Evolutionary conservation across 2,113 vertebrate species (phyloP).

Genomic region (Collichthys lucidus): DNA sequence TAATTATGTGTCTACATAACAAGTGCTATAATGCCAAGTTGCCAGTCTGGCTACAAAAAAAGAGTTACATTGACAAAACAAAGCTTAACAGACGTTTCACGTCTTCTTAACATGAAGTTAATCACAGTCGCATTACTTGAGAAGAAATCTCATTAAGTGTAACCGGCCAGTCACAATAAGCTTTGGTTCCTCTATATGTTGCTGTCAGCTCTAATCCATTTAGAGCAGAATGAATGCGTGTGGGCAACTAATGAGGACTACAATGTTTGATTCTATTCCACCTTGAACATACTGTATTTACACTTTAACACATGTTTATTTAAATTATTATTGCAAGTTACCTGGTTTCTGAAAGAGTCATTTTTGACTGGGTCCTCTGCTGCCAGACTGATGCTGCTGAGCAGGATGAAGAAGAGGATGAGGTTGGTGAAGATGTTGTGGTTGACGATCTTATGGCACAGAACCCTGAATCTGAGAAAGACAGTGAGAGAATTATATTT

Average conservation of each 20-base stretch:
- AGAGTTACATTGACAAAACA: conserved; percentile 6
- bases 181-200: conserved; percentile 43
- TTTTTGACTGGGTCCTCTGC: conserved; percentile 96
- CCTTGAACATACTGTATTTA: neutral
- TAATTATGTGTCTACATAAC: neutral
- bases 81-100: conserved; percentile 38
- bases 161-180: conserved; percentile 46
- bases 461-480: conserved; percentile 90
- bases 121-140: conserved; percentile 42
- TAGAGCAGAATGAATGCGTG: conserved; percentile 28
- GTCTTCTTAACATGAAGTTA: conserved; percentile 52
- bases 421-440: conserved; percentile 99
- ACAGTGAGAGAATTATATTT: neutral
- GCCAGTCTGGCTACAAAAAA: neutral
- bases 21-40: neutral
- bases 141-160: conserved; percentile 57
- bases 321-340: conserved; percentile 54
- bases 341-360: conserved; percentile 94
- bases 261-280: neutral
- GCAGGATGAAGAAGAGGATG: conserved; percentile 99
- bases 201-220: conserved; percentile 56
- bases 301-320: neutral
- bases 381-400: conserved; percentile 98
- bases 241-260: conserved; percentile 50
- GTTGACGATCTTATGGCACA: conserved; percentile 97